Evolutionary conservation across 2,113 vertebrate genomes (phyloP).

Genomic region (Chitala chitala): DNA sequence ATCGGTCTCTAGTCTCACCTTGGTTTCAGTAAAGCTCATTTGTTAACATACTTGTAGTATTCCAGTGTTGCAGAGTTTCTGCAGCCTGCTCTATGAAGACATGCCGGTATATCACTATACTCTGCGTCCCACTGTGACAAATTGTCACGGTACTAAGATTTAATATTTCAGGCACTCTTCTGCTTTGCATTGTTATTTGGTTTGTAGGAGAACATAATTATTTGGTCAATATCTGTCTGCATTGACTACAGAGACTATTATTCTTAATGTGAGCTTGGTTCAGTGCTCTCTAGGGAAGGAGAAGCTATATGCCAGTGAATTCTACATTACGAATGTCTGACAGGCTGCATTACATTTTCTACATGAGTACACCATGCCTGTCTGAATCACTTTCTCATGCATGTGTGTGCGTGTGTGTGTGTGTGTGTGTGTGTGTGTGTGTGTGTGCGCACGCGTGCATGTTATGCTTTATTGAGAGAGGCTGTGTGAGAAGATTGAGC

Average conservation of each 20-base stretch:
- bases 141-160: constrained; percentile 10
- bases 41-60: too few relatives aligned
- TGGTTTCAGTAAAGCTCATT: too few relatives aligned
- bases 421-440: neutral
- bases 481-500: neutral
- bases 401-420: neutral
- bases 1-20: too few relatives aligned
- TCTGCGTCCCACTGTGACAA: neutral
- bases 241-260: constrained; percentile 30
- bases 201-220: constrained; percentile 30
- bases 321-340: constrained; percentile 35
- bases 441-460: neutral
- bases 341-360: constrained; percentile 33
- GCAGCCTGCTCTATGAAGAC: neutral
- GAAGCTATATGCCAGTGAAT: constrained; percentile 19
- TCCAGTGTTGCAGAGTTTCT: too few relatives aligned
- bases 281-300: constrained; percentile 25
- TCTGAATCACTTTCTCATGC: neutral
- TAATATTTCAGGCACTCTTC: constrained; percentile 26
- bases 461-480: neutral
- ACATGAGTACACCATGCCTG: too few relatives aligned
- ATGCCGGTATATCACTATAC: neutral
- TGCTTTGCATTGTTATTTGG: constrained; percentile 21
- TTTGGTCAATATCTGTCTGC: constrained; percentile 29
- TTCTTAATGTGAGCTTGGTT: constrained; percentile 33